Conservation (phyloP, 2,113 vertebrate species). For the Syngnathus typhle region DNA sequence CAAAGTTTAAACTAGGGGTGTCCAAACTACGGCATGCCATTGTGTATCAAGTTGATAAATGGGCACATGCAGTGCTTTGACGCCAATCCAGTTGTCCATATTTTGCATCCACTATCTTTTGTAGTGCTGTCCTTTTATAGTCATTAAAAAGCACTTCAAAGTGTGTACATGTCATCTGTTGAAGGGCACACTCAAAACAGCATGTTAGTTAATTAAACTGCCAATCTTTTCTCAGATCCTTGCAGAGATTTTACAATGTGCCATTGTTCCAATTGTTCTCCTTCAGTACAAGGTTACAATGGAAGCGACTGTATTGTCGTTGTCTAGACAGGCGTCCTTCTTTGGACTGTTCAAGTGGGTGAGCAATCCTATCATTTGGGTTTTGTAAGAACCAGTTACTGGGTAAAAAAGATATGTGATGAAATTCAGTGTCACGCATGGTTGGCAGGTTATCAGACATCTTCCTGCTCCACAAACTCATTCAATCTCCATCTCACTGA, state of each 20-base stretch:
- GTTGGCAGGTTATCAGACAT: conserved; percentile 57
- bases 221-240: conserved; percentile 5
- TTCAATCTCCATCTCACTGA: conserved; percentile 42
- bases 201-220: conserved; percentile 7
- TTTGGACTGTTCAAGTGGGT: conserved; percentile 29
- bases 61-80: conserved; percentile 6
- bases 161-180: neutral
- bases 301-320: neutral
- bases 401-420: conserved; percentile 28
- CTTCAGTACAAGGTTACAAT: neutral
- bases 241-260: conserved; percentile 7
- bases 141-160: conserved; percentile 21
- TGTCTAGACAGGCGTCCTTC: conserved; percentile 3
- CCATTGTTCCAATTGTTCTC: conserved; percentile 12
- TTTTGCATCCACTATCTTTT: neutral
- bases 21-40: too few species aligned
- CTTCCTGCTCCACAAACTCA: conserved; percentile 31
- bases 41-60: conserved; percentile 48
- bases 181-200: conserved; percentile 6
- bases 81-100: conserved; percentile 42
- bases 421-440: conserved; percentile 57
- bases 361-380: conserved; percentile 17
- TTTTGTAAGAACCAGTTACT: conserved; percentile 31
- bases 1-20: too few species aligned
- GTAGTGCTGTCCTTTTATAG: neutral